phyloP scores from a whole-genome alignment of 2,113 vertebrate species.

The Sphyrna mokarran region DNA sequence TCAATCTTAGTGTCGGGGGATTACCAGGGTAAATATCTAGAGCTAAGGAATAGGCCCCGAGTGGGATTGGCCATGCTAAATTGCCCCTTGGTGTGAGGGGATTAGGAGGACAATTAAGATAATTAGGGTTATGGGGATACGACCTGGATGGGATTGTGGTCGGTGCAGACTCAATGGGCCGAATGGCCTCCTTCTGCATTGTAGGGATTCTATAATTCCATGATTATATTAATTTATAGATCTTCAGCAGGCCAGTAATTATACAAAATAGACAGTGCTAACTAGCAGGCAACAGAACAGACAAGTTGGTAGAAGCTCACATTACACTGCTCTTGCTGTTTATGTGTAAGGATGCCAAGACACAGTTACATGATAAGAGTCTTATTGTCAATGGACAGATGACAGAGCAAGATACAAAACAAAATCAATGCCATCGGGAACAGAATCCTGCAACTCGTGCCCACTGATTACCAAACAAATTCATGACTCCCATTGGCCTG shows the following conservation, averaged over 20 bases:
- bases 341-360: not conserved
- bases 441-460: not conserved
- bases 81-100: too few relatives aligned
- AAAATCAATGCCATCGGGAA: conserved; percentile 26
- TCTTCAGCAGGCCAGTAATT: not conserved
- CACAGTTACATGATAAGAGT: not conserved
- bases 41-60: too few relatives aligned
- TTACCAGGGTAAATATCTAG: too few relatives aligned
- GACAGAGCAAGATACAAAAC: not conserved
- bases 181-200: too few relatives aligned
- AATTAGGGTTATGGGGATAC: too few relatives aligned
- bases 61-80: too few relatives aligned
- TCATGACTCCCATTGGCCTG: not conserved
- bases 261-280: not conserved
- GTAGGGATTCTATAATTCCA: too few relatives aligned
- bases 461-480: not conserved
- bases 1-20: too few relatives aligned
- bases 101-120: too few relatives aligned
- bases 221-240: not conserved
- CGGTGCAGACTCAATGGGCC: too few relatives aligned
- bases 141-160: too few relatives aligned
- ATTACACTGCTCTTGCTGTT: conserved; percentile 1
- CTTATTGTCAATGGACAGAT: conserved; percentile 12
- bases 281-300: not conserved
- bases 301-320: not conserved